A percentile compares a stretch with the other conserved stretches of the same genome.
phyloP scores from a whole-genome alignment of 2,888 invertebrate species.

The Drosophila sordidula region DNA sequence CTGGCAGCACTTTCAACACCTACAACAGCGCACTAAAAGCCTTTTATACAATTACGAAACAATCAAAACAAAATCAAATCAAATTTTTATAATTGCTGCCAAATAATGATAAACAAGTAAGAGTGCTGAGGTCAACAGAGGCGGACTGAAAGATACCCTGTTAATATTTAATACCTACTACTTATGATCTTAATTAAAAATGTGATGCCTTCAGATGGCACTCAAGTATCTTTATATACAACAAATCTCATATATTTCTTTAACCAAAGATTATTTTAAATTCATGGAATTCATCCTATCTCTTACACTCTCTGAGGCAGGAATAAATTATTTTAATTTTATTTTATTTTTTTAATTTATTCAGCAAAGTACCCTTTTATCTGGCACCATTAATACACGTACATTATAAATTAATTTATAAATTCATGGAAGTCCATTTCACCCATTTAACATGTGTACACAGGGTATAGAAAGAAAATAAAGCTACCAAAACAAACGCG shows the following conservation, averaged over 20 bases:
- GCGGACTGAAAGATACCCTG: background rate
- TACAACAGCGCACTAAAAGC: constrained; percentile 39
- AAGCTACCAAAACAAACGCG: constrained; percentile 68
- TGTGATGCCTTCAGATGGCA: background rate
- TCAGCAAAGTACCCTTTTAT: too few species aligned
- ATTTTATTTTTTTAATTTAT: too few species aligned
- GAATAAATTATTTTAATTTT: too few species aligned
- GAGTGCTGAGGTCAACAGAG: background rate
- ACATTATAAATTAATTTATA: too few species aligned
- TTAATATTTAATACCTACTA: too few species aligned
- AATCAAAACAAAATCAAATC: constrained; percentile 60
- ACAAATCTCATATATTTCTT: too few species aligned
- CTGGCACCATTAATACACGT: too few species aligned
- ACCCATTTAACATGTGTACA: background rate
- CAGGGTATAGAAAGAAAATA: constrained; percentile 29
- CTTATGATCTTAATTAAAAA: too few species aligned
- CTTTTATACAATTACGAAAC: constrained; percentile 65
- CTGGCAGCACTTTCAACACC: constrained; percentile 70
- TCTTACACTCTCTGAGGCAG: too few species aligned
- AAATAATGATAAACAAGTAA: constrained; percentile 43
- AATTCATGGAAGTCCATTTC: background rate
- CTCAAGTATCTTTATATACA: too few species aligned
- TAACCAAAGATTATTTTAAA: too few species aligned
- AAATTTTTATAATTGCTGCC: constrained; percentile 69
- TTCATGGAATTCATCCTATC: too few species aligned